Percentiles rank a stretch among this genome's conserved stretches.
phyloP scores from a whole-genome alignment of 1,140 invertebrate species.

The Ceratosolen solmsi region DNA sequence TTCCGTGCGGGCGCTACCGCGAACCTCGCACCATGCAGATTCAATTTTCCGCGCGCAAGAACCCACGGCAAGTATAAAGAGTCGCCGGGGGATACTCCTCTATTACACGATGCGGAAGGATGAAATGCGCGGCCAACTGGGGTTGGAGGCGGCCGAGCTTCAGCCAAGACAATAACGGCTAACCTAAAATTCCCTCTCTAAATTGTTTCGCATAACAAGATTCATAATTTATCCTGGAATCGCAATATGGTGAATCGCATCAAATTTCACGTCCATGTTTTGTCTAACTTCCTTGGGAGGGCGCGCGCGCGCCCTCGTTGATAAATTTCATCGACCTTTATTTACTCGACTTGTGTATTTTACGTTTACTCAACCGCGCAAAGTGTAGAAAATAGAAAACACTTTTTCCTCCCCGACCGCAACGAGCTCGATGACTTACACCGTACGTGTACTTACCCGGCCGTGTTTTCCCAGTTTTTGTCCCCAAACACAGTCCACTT shows the following conservation, averaged over 20 bases:
- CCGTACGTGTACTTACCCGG: too few species aligned
- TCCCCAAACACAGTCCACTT: too few species aligned
- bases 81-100: constrained; percentile 43
- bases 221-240: constrained; percentile 32
- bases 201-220: constrained; percentile 18
- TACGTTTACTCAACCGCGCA: neutral
- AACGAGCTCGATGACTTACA: too few species aligned
- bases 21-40: too few species aligned
- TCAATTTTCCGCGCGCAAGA: constrained; percentile 44
- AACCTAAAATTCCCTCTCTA: constrained; percentile 22
- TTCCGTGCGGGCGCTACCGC: too few species aligned
- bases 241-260: constrained; percentile 8
- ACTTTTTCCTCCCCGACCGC: too few species aligned
- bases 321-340: neutral
- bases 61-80: constrained; percentile 46
- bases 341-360: too few species aligned
- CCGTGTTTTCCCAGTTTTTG: too few species aligned
- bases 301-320: neutral
- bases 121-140: constrained; percentile 12
- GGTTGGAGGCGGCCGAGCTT: constrained; percentile 12
- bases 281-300: neutral
- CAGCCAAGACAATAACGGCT: constrained; percentile 31
- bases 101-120: constrained; percentile 51
- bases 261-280: constrained; percentile 10
- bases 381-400: neutral